Conservation (phyloP, 92 coral and sea anemone genomes). For the Zoanthus gigantus region DNA sequence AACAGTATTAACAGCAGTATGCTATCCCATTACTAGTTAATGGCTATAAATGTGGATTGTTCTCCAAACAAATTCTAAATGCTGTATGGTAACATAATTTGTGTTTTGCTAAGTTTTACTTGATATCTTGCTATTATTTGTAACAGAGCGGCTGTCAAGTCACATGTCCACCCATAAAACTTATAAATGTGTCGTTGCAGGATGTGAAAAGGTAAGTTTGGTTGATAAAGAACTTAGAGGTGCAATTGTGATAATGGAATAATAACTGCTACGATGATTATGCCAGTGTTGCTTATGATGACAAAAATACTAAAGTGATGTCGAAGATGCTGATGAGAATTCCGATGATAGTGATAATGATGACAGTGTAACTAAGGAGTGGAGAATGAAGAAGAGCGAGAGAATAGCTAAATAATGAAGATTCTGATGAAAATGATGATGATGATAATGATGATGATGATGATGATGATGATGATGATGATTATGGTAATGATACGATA, state of each 20-base stretch:
- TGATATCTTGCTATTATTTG: neutral
- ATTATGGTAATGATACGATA: neutral
- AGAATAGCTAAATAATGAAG: too few species aligned
- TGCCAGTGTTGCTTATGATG: neutral
- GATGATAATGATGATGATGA: neutral
- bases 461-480: neutral
- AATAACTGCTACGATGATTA: neutral
- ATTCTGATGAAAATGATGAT: too few species aligned
- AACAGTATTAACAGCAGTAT: too few species aligned
- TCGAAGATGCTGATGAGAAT: neutral
- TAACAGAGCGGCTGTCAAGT: slow-evolving; percentile 89
- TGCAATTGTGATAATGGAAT: neutral
- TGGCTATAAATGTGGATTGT: too few species aligned
- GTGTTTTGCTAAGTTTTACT: neutral
- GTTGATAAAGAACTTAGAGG: too few species aligned
- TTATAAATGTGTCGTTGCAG: slow-evolving; percentile 89
- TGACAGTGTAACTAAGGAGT: too few species aligned
- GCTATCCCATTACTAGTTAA: too few species aligned
- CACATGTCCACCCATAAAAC: slow-evolving; percentile 98
- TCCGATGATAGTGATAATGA: neutral
- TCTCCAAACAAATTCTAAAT: too few species aligned
- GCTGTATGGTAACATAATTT: neutral
- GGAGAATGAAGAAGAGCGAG: too few species aligned
- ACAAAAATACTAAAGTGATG: neutral
- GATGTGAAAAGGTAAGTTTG: slow-evolving; percentile 86